A percentile compares a stretch with the other conserved stretches of the same genome.
phyloP scores from a whole-genome alignment of 1,140 invertebrate genomes.

The Pogonomyrmex californicus region DNA sequence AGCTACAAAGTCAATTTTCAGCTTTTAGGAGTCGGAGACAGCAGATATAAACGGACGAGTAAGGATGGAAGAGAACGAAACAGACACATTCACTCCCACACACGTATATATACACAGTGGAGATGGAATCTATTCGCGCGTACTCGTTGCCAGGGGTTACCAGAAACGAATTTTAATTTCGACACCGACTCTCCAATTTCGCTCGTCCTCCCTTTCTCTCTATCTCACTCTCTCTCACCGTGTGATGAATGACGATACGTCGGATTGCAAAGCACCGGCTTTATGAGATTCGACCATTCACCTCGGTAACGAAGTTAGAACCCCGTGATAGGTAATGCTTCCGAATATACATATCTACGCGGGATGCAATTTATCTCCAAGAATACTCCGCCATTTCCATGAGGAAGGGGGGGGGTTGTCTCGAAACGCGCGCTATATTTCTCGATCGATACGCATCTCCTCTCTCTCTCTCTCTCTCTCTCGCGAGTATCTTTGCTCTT shows the following conservation, averaged over 20 bases:
- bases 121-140: constrained; percentile 33
- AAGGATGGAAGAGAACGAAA: constrained; percentile 47
- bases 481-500: too few species aligned
- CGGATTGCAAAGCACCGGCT: constrained; percentile 26
- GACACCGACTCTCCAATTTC: not conserved
- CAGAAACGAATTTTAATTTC: constrained; percentile 67
- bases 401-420: too few species aligned
- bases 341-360: constrained; percentile 30
- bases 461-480: not conserved
- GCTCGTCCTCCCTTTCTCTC: not conserved
- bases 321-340: constrained; percentile 1
- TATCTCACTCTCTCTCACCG: not conserved
- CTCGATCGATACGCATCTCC: constrained; percentile 41
- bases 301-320: constrained; percentile 42
- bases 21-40: constrained; percentile 53
- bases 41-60: constrained; percentile 52
- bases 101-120: not conserved
- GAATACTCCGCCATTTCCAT: constrained; percentile 21
- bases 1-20: constrained; percentile 26
- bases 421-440: constrained; percentile 21
- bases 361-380: constrained; percentile 33
- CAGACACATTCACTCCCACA: too few species aligned
- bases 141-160: constrained; percentile 29
- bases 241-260: constrained; percentile 66
- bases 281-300: constrained; percentile 47